Percentiles rank a stretch among this genome's conserved stretches.
These are phyloP conservation scores for Gopherus evgoodei DNA, from an alignment of 2,113 vertebrate species.

Conservation along the genomic window DNA sequence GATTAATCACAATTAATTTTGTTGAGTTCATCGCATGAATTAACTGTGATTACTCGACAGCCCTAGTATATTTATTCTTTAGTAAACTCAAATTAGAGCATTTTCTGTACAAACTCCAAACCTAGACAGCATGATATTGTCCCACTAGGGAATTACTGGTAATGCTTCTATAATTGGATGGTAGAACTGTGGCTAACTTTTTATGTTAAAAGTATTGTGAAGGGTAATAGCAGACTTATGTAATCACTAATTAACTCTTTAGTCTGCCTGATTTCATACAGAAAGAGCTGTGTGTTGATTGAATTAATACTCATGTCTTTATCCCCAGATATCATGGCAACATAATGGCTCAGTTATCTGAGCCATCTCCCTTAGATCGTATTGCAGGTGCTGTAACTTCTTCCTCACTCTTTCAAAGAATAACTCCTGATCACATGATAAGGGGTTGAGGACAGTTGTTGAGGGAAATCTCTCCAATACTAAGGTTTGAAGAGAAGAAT, in stretches of 20 bases:
- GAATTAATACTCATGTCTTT: not conserved
- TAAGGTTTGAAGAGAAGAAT: not conserved
- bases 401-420: not conserved
- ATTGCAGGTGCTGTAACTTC: not conserved
- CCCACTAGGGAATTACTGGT: not conserved
- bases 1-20: too few species aligned
- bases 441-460: not conserved
- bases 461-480: not conserved
- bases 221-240: not conserved
- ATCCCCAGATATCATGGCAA: not conserved
- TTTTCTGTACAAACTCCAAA: not conserved
- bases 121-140: not conserved
- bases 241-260: not conserved
- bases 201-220: not conserved
- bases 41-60: not conserved
- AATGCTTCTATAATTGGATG: not conserved
- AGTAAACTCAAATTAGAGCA: not conserved
- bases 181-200: not conserved
- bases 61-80: not conserved
- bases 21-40: too few species aligned
- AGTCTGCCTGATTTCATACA: not conserved
- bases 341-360: accelerated
- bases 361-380: not conserved
- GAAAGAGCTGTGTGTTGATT: not conserved
- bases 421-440: not conserved